phyloP scores from a whole-genome alignment of 1,140 invertebrate species.

The Pseudomyrmex sp. region DNA sequence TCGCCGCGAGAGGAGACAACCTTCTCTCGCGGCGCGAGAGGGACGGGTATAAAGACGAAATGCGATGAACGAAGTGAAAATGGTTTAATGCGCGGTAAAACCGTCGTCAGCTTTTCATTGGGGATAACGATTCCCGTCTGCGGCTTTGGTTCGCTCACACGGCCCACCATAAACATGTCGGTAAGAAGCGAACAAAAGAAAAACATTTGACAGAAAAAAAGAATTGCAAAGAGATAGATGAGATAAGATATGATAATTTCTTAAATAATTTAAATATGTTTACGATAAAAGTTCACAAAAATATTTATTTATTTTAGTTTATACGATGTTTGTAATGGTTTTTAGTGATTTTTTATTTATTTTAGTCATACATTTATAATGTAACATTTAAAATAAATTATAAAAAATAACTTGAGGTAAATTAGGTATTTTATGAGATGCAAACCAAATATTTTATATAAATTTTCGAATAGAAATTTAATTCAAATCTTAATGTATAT shows the following conservation, averaged over 20 bases:
- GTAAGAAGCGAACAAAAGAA: not conserved
- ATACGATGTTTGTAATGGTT: too few relatives aligned
- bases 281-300: not conserved
- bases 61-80: slow-evolving; percentile 73
- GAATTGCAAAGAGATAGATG: not conserved
- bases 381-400: too few relatives aligned
- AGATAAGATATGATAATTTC: not conserved
- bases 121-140: slow-evolving; percentile 12
- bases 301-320: too few relatives aligned
- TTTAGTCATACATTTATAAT: too few relatives aligned
- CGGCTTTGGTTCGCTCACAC: slow-evolving; percentile 8
- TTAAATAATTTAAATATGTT: not conserved
- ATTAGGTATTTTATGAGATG: too few relatives aligned
- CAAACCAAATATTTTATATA: too few relatives aligned
- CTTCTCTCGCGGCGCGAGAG: slow-evolving; percentile 2
- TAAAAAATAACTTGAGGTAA: too few relatives aligned
- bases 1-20: slow-evolving; percentile 28
- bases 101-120: slow-evolving; percentile 65
- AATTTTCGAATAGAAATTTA: too few relatives aligned
- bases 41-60: slow-evolving; percentile 32
- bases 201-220: not conserved
- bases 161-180: not conserved
- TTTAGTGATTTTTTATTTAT: too few relatives aligned
- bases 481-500: too few relatives aligned
- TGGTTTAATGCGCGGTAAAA: slow-evolving; percentile 77